Conservation (phyloP, 2,888 invertebrate species). For the Phaedon cochleariae region DNA sequence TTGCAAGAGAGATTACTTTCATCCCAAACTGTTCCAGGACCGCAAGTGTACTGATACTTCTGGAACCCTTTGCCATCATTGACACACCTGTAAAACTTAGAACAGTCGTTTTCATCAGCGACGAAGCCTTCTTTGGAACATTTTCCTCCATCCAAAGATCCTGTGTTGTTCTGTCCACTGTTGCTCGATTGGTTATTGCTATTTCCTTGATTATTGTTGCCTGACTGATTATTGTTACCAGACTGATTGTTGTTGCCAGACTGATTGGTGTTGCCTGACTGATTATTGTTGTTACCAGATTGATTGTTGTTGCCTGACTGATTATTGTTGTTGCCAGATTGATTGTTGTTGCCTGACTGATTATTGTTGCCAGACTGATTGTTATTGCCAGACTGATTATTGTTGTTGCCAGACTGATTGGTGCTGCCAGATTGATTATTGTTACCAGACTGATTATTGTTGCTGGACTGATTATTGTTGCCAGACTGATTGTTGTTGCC, state of each 20-base stretch:
- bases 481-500: constrained; percentile 21
- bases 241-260: too few species aligned
- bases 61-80: constrained; percentile 68
- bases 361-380: too few species aligned
- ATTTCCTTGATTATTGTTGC: too few species aligned
- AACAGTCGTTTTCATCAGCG: constrained; percentile 73
- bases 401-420: background rate
- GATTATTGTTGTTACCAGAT: too few species aligned
- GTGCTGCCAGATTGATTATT: background rate
- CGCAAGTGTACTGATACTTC: constrained; percentile 78
- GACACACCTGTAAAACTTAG: constrained; percentile 81
- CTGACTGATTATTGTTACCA: too few species aligned
- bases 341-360: too few species aligned
- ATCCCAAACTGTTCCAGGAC: constrained; percentile 83
- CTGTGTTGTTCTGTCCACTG: background rate
- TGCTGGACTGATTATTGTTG: background rate
- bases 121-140: constrained; percentile 76
- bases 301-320: too few species aligned
- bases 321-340: too few species aligned
- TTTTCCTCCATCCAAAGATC: constrained; percentile 19
- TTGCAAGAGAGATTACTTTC: constrained; percentile 74
- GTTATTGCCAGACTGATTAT: background rate
- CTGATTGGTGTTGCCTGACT: too few species aligned
- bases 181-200: too few species aligned
- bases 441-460: background rate